These are phyloP conservation scores for Apogon hyalosoma DNA, from an alignment of 2,797 vertebrate genomes.

Conservation along the genomic window DNA sequence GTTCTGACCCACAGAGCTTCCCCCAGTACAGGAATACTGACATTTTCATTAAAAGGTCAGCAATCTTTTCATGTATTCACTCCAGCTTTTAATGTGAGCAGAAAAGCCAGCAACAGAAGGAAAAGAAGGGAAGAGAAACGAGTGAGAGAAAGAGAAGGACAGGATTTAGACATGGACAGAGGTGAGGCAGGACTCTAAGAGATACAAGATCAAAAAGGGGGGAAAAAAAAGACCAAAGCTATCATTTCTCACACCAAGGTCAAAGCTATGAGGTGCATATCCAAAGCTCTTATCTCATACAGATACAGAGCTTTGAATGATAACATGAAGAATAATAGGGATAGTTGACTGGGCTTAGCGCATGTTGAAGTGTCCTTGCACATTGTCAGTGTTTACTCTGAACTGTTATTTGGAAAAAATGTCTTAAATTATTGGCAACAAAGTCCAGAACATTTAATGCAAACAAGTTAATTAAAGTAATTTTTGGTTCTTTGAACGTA, in stretches of 20 bases:
- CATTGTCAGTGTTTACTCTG: conserved; percentile 25
- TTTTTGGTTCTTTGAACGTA: conserved; percentile 4
- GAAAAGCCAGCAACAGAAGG: conserved; percentile 86
- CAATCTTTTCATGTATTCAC: conserved; percentile 85
- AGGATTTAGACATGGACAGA: conserved; percentile 59
- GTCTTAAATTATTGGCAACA: conserved; percentile 1
- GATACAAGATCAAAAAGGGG: conserved; percentile 80
- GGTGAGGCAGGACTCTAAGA: conserved; percentile 59
- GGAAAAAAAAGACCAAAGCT: conserved; percentile 72
- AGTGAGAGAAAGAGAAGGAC: conserved; percentile 70
- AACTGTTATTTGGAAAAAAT: conserved; percentile 9
- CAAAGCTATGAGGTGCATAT: conserved; percentile 57
- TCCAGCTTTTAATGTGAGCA: conserved; percentile 88
- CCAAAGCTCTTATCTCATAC: conserved; percentile 63
- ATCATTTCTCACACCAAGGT: conserved; percentile 72
- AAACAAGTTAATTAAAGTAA: conserved; percentile 22
- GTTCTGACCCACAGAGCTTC: conserved; percentile 47
- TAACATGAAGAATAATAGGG: conserved; percentile 37
- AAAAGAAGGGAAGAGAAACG: conserved; percentile 76
- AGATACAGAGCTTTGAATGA: conserved; percentile 59
- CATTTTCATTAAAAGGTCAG: conserved; percentile 89
- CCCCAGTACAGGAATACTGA: conserved; percentile 81
- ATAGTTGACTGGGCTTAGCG: conserved; percentile 34
- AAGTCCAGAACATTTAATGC: conserved; percentile 9
- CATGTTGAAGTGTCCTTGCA: conserved; percentile 38